Conservation (phyloP, 2,888 invertebrate species). For the Drosophila cracens region DNA sequence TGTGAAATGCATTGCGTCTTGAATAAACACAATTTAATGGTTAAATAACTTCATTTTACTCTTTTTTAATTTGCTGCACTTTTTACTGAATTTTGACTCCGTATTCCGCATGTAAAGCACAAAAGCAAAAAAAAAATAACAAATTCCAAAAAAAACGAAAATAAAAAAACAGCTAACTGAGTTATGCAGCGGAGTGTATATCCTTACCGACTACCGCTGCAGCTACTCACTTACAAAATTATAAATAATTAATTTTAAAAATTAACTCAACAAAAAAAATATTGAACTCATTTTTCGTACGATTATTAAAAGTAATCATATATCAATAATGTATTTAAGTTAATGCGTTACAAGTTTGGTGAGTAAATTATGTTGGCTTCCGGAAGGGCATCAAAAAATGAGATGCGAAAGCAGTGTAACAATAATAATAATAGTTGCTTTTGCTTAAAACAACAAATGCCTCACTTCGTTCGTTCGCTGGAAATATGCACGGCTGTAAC, state of each 20-base stretch:
- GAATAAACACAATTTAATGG: conserved; percentile 3
- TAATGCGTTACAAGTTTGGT: not conserved
- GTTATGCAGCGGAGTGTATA: not conserved
- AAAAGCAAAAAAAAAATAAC: conserved; percentile 11
- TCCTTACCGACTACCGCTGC: not conserved
- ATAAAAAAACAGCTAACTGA: not conserved
- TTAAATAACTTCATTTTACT: not conserved
- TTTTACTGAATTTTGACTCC: conserved; percentile 4
- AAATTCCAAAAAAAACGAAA: not conserved
- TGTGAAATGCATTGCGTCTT: not conserved
- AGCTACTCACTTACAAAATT: not conserved
- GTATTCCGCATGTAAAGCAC: conserved; percentile 7
- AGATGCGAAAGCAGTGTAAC: conserved; percentile 36
- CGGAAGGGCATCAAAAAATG: not conserved
- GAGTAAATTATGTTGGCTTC: not conserved
- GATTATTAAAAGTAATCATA: not conserved
- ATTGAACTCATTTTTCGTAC: not conserved
- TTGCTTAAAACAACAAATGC: conserved; percentile 32
- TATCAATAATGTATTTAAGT: not conserved
- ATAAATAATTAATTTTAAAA: not conserved
- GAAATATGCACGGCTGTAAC: conserved; percentile 43
- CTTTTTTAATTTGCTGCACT: not conserved
- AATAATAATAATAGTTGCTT: conserved; percentile 48
- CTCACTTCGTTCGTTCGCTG: conserved; percentile 25
- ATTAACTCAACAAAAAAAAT: too few species aligned